Evolutionary conservation across 2,888 invertebrate genomes (phyloP).

Genomic region (Rhagonycha lutea): DNA sequence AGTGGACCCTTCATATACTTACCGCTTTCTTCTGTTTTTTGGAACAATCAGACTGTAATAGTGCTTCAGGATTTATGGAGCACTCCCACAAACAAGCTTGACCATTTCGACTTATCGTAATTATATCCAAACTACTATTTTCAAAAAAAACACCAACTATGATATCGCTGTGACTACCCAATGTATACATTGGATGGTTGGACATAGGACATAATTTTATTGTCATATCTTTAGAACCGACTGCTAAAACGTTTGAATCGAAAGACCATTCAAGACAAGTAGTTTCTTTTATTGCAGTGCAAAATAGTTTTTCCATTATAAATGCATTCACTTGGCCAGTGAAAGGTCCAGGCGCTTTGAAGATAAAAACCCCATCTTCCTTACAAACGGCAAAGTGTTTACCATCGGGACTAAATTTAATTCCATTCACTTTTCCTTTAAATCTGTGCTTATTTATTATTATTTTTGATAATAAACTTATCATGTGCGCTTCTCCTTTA

Average conservation of each 20-base stretch:
- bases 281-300: conserved; percentile 81
- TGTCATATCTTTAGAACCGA: conserved; percentile 89
- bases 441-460: conserved; percentile 86
- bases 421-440: conserved; percentile 71
- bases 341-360: conserved; percentile 80
- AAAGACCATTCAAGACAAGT: conserved; percentile 90
- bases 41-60: conserved; percentile 58
- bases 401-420: conserved; percentile 93
- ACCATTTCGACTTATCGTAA: conserved; percentile 83
- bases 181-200: conserved; percentile 75
- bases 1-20: too few relatives aligned
- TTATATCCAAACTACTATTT: conserved; percentile 80
- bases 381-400: conserved; percentile 90
- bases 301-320: conserved; percentile 79
- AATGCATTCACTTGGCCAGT: conserved; percentile 88
- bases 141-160: conserved; percentile 90
- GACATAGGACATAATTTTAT: conserved; percentile 79
- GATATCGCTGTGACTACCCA: conserved; percentile 84
- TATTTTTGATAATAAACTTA: conserved; percentile 82
- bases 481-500: conserved; percentile 82
- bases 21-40: conserved; percentile 54
- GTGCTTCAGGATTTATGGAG: conserved; percentile 70
- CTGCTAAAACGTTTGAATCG: conserved; percentile 87
- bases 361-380: conserved; percentile 82
- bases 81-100: conserved; percentile 87